These are phyloP conservation scores for Halesus radiatus DNA, from an alignment of 1,140 invertebrate genomes.

Conservation along the genomic window DNA sequence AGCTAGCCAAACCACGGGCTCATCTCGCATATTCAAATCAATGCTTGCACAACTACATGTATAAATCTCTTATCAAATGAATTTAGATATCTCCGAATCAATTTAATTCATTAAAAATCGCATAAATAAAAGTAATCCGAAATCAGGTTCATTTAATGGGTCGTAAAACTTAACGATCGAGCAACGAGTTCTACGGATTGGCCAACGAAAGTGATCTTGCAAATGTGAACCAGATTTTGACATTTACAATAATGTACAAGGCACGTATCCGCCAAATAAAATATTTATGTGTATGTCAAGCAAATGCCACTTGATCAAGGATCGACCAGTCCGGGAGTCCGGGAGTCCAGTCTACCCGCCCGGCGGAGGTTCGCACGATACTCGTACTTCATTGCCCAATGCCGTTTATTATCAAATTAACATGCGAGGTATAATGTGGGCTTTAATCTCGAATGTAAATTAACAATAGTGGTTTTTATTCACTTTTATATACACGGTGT, in stretches of 20 bases:
- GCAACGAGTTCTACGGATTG: conserved; percentile 1
- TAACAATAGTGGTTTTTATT: too few species aligned
- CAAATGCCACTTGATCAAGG: conserved; percentile 56
- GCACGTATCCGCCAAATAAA: conserved; percentile 38
- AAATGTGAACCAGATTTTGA: conserved; percentile 57
- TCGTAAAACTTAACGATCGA: conserved; percentile 25
- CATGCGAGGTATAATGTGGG: too few species aligned
- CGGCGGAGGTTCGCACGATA: too few species aligned
- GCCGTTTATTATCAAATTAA: too few species aligned
- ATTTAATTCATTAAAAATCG: conserved; percentile 6
- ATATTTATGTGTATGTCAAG: conserved; percentile 8
- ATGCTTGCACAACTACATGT: too few species aligned
- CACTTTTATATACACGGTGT: too few species aligned
- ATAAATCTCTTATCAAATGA: not conserved
- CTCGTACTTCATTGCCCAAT: too few species aligned
- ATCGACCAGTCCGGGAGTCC: too few species aligned
- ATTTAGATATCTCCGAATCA: not conserved
- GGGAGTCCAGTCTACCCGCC: not conserved
- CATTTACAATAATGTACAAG: conserved; percentile 37
- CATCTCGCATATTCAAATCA: too few species aligned
- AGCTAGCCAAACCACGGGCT: too few species aligned
- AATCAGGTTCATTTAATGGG: conserved; percentile 25
- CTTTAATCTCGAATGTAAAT: too few species aligned
- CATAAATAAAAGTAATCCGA: conserved; percentile 14
- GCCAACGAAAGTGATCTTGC: conserved; percentile 31